A percentile compares a stretch with the other conserved stretches of the same genome.
Evolutionary conservation across 2,888 invertebrate genomes (phyloP).

Genomic region (Helleia helle): DNA sequence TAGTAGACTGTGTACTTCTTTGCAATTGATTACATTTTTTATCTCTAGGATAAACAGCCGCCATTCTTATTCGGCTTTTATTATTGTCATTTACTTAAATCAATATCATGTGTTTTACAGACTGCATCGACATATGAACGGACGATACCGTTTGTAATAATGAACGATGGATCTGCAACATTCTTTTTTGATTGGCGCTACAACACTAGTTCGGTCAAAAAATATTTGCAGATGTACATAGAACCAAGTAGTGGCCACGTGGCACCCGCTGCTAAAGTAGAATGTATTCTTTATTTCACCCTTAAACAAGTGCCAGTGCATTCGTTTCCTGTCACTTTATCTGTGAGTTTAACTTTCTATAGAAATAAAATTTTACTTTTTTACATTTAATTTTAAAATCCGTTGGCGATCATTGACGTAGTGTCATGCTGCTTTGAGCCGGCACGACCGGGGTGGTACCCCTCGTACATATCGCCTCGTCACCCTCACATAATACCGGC

Average conservation of each 20-base stretch:
- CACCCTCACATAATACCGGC: too few species aligned
- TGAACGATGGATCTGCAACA: constrained; percentile 58
- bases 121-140: constrained; percentile 61
- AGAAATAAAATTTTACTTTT: too few species aligned
- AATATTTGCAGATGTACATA: constrained; percentile 45
- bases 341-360: constrained; percentile 31
- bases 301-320: constrained; percentile 54
- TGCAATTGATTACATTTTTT: too few species aligned
- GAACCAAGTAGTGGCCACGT: constrained; percentile 54
- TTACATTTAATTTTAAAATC: too few species aligned
- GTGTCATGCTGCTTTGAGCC: too few species aligned
- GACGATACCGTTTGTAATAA: constrained; percentile 48
- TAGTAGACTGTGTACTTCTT: too few species aligned
- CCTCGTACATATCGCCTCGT: too few species aligned
- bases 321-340: constrained; percentile 46
- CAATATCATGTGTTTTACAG: constrained; percentile 26
- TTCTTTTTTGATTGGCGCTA: constrained; percentile 60
- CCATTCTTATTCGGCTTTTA: too few species aligned
- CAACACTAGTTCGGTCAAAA: constrained; percentile 39
- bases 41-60: too few species aligned
- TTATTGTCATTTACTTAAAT: neutral
- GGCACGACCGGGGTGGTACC: too few species aligned
- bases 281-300: constrained; percentile 47
- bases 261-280: constrained; percentile 38
- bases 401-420: too few species aligned